Evolutionary conservation across 2,888 invertebrate genomes (phyloP).

Genomic region (Molanna angustata): DNA sequence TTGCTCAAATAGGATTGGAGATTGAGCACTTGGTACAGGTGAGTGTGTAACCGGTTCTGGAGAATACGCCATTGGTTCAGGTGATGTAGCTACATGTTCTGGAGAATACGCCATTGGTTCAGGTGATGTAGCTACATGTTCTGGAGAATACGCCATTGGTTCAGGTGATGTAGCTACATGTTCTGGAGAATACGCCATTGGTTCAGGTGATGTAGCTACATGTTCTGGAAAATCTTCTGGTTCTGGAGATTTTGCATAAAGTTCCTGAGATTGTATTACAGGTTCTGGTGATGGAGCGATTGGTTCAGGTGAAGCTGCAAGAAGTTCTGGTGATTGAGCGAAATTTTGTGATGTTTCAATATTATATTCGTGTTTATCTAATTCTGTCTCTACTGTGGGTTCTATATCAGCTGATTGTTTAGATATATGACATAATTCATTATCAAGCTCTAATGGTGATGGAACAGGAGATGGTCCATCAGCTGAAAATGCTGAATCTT

Average conservation of each 20-base stretch:
- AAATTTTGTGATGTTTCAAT: slow-evolving; percentile 1
- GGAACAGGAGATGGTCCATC: slow-evolving; percentile 23
- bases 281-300: slow-evolving; percentile 31
- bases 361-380: too few relatives aligned
- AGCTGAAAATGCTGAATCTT: slow-evolving; percentile 22
- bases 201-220: slow-evolving; percentile 32
- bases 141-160: slow-evolving; percentile 35
- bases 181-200: slow-evolving; percentile 17
- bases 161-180: slow-evolving; percentile 31
- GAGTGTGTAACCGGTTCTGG: slow-evolving; percentile 17
- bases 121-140: slow-evolving; percentile 36
- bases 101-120: slow-evolving; percentile 36
- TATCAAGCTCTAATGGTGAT: slow-evolving; percentile 19
- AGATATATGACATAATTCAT: slow-evolving; percentile 17
- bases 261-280: slow-evolving; percentile 23
- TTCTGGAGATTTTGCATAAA: slow-evolving; percentile 37
- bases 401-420: slow-evolving; percentile 7
- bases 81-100: slow-evolving; percentile 36
- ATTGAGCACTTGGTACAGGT: slow-evolving; percentile 28
- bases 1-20: slow-evolving; percentile 17
- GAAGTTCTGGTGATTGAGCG: slow-evolving; percentile 4
- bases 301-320: slow-evolving; percentile 35
- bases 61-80: slow-evolving; percentile 36
- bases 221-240: slow-evolving; percentile 29
- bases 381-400: too few relatives aligned